Evolutionary conservation across 2,113 vertebrate species (phyloP).

Genomic region (Anarrhichthys ocellatus): DNA sequence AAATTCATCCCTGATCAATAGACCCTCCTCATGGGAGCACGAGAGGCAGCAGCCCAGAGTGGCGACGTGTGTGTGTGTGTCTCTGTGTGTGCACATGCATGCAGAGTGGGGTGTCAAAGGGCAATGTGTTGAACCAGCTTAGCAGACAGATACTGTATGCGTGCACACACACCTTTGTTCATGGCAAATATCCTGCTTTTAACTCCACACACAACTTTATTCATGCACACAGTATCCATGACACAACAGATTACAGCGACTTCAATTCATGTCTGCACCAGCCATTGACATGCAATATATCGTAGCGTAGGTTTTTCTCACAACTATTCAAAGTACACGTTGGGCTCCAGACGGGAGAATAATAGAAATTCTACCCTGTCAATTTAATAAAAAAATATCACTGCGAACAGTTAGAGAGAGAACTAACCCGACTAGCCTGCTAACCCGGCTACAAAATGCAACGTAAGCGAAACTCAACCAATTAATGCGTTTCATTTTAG

Average conservation of each 20-base stretch:
- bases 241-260: background rate
- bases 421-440: too few relatives aligned
- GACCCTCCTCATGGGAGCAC: constrained; percentile 56
- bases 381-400: too few relatives aligned
- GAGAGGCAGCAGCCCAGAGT: constrained; percentile 33
- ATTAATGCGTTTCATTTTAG: too few relatives aligned
- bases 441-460: too few relatives aligned
- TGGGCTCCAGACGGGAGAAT: too few relatives aligned
- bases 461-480: too few relatives aligned
- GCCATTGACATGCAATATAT: background rate
- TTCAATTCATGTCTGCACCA: background rate
- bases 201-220: background rate
- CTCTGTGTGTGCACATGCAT: constrained; percentile 17
- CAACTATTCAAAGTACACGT: too few relatives aligned
- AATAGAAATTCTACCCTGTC: too few relatives aligned
- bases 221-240: background rate
- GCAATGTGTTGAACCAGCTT: constrained; percentile 15
- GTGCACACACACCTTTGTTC: constrained; percentile 23
- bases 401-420: too few relatives aligned
- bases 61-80: constrained; percentile 26
- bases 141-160: constrained; percentile 22
- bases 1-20: constrained; percentile 81
- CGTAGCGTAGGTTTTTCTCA: background rate
- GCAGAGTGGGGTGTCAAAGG: constrained; percentile 31
- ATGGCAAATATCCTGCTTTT: constrained; percentile 11